Evolutionary conservation across 2,113 vertebrate species (phyloP).

Genomic region (Chaetodon trifascialis): DNA sequence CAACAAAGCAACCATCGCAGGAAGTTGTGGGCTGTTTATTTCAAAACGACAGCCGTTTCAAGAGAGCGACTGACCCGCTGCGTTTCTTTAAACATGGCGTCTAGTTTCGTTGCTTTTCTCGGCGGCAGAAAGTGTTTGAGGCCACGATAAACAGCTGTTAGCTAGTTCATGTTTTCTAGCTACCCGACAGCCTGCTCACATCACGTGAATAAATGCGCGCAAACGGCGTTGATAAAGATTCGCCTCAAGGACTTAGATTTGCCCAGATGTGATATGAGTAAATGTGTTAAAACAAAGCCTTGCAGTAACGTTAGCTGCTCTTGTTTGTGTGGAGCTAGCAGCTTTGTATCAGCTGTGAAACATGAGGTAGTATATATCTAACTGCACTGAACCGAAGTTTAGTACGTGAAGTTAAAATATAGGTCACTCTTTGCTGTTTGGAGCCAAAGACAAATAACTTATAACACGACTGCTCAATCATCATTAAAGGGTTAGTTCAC

Average conservation of each 20-base stretch:
- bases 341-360: background rate
- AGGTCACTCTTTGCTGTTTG: background rate
- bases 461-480: background rate
- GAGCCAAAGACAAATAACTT: background rate
- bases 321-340: background rate
- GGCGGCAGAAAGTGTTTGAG: slow-evolving; percentile 4
- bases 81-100: background rate
- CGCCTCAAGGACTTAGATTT: background rate
- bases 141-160: slow-evolving; percentile 52
- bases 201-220: slow-evolving; percentile 13
- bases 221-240: background rate
- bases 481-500: background rate
- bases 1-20: background rate
- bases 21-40: background rate
- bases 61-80: background rate
- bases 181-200: background rate
- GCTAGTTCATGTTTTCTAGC: slow-evolving; percentile 61
- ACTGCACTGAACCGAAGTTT: background rate
- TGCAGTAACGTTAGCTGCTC: too few relatives aligned
- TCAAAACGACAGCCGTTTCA: fast-evolving
- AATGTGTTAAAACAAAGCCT: background rate
- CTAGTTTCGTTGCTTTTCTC: background rate
- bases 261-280: background rate
- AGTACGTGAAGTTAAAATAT: background rate
- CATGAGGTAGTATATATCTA: background rate